Conservation (phyloP, 1,140 invertebrate genomes). For the Aradophagus sp. region DNA sequence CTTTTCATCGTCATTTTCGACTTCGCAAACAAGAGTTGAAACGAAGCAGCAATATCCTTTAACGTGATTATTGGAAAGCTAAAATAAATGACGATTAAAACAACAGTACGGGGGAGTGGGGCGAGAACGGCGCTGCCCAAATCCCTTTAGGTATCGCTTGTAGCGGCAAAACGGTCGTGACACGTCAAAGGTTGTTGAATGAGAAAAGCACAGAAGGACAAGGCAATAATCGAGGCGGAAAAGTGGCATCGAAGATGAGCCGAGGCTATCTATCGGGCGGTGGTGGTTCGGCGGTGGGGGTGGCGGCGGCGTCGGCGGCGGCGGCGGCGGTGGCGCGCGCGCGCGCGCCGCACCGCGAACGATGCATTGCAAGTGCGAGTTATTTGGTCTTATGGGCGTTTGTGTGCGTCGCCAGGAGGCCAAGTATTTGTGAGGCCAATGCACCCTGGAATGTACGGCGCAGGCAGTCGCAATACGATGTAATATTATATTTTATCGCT, state of each 20-base stretch:
- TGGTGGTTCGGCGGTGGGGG: slow-evolving; percentile 22
- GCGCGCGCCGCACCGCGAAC: slow-evolving; percentile 36
- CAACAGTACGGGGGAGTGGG: no score
- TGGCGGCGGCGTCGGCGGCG: no score
- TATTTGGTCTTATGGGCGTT: slow-evolving; percentile 59
- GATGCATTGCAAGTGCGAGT: slow-evolving; percentile 57
- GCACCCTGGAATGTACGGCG: slow-evolving; percentile 73
- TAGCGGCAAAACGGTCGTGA: slow-evolving; percentile 38
- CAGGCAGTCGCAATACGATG: slow-evolving; percentile 60
- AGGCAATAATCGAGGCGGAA: slow-evolving; percentile 55
- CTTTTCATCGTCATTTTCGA: no score
- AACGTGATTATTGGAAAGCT: no score
- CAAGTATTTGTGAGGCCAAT: slow-evolving; percentile 73
- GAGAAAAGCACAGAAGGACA: slow-evolving; percentile 39
- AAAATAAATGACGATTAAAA: no score
- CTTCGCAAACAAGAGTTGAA: no score
- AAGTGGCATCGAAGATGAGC: slow-evolving; percentile 56
- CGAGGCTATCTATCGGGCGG: slow-evolving; percentile 29
- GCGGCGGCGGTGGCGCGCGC: no score
- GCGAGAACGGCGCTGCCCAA: no score
- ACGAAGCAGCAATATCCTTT: no score
- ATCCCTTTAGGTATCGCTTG: no score
- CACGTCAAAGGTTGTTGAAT: slow-evolving; percentile 47
- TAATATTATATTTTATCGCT: slow-evolving; percentile 73
- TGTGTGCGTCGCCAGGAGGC: slow-evolving; percentile 64